Evolutionary conservation across 2,888 invertebrate genomes (phyloP).

Genomic region (Xestia rhomboidea): DNA sequence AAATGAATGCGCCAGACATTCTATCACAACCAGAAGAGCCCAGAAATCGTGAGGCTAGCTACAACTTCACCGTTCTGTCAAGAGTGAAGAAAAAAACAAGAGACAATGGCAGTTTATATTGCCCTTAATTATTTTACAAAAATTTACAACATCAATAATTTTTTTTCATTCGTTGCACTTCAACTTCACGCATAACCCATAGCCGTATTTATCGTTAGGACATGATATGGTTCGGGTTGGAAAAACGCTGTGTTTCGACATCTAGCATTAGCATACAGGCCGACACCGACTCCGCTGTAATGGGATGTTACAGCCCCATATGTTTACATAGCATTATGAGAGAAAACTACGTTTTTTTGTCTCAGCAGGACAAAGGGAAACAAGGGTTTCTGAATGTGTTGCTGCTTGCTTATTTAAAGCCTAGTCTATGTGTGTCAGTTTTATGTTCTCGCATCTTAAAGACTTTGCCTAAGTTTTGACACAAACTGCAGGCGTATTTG

Average conservation of each 20-base stretch:
- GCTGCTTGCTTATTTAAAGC: slow-evolving; percentile 36
- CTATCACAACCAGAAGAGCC: neutral
- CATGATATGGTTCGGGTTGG: slow-evolving; percentile 69
- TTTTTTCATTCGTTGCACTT: slow-evolving; percentile 32
- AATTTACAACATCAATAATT: neutral
- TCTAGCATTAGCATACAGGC: slow-evolving; percentile 71
- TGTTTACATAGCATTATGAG: slow-evolving; percentile 64
- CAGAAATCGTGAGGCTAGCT: neutral
- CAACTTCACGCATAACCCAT: slow-evolving; percentile 15
- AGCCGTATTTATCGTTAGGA: slow-evolving; percentile 63
- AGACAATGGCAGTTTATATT: neutral
- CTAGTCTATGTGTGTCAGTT: neutral
- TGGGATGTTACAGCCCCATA: slow-evolving; percentile 68
- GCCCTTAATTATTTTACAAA: neutral
- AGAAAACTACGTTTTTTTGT: slow-evolving; percentile 60
- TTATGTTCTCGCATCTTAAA: neutral
- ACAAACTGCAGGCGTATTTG: neutral
- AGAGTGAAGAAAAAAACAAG: neutral
- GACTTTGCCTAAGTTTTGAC: neutral
- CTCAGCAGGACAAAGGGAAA: slow-evolving; percentile 40
- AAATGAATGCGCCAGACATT: neutral
- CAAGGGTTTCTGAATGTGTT: slow-evolving; percentile 33
- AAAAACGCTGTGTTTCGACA: slow-evolving; percentile 69
- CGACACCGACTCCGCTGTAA: slow-evolving; percentile 67
- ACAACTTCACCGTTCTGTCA: neutral